These are phyloP conservation scores for Rhyacophila evoluta DNA, from an alignment of 2,888 invertebrate species.

Conservation along the genomic window DNA sequence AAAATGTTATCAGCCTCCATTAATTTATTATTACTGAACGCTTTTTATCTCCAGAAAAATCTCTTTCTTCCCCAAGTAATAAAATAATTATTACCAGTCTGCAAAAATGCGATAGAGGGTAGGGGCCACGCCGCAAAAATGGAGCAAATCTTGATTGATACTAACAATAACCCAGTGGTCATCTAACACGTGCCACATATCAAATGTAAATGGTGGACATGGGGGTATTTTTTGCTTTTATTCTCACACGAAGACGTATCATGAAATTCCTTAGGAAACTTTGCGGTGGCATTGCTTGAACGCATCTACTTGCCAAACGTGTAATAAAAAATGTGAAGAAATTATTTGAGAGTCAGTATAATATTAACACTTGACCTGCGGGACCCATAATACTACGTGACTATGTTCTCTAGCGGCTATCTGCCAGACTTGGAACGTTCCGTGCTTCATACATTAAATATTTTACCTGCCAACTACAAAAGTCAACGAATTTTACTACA, in stretches of 20 bases:
- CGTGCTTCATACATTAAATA: too few species aligned
- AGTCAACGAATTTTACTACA: too few species aligned
- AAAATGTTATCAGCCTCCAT: too few species aligned
- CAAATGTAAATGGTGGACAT: not conserved
- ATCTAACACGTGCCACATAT: not conserved
- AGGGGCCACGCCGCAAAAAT: not conserved
- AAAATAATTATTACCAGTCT: slow-evolving; percentile 9
- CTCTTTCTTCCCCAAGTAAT: not conserved
- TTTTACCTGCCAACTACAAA: too few species aligned
- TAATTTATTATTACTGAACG: too few species aligned
- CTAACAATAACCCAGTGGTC: not conserved
- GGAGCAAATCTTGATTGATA: not conserved
- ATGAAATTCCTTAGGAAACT: not conserved
- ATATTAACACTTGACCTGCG: too few species aligned
- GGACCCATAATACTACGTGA: too few species aligned
- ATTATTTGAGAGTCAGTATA: too few species aligned
- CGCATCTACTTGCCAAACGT: not conserved
- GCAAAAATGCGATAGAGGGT: not conserved
- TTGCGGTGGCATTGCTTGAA: not conserved
- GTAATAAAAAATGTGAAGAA: too few species aligned
- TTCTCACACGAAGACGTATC: not conserved
- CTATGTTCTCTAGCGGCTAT: too few species aligned
- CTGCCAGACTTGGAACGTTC: too few species aligned
- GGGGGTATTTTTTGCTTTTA: not conserved
- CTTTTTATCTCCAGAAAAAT: not conserved